These are phyloP conservation scores for Periophthalmus modestus DNA, from an alignment of 2,113 vertebrate genomes.

Conservation along the genomic window DNA sequence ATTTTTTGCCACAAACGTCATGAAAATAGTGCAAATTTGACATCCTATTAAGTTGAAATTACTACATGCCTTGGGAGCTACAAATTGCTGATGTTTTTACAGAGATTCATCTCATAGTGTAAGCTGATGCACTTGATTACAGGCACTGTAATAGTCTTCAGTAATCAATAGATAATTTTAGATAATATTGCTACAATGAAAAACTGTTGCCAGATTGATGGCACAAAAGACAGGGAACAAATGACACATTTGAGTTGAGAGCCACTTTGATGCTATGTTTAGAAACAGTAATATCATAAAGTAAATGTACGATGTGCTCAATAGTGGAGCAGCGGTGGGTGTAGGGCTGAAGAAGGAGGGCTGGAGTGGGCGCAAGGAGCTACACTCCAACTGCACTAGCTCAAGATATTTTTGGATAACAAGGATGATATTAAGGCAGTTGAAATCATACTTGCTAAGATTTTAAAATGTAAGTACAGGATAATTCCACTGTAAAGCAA, in stretches of 20 bases:
- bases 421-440: conserved; percentile 8
- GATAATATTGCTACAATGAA: background rate
- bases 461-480: conserved; percentile 8
- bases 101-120: no score
- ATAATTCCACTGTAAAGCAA: no score
- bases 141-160: background rate
- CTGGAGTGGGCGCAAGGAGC: conserved; percentile 57
- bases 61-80: no score
- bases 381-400: conserved; percentile 41
- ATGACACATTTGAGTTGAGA: conserved; percentile 26
- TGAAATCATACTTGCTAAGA: background rate
- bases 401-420: conserved; percentile 44
- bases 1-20: no score
- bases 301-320: conserved; percentile 41
- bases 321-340: conserved; percentile 47
- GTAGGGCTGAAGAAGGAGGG: conserved; percentile 53
- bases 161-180: background rate
- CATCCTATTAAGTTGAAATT: background rate
- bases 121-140: background rate
- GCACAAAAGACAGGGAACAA: conserved; percentile 18
- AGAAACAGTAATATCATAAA: conserved; percentile 44
- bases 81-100: no score
- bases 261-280: conserved; percentile 45
- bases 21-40: background rate
- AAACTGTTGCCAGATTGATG: background rate